Evolutionary conservation across 2,888 invertebrate species (phyloP).

Genomic region (Drosophila vallismaia): DNA sequence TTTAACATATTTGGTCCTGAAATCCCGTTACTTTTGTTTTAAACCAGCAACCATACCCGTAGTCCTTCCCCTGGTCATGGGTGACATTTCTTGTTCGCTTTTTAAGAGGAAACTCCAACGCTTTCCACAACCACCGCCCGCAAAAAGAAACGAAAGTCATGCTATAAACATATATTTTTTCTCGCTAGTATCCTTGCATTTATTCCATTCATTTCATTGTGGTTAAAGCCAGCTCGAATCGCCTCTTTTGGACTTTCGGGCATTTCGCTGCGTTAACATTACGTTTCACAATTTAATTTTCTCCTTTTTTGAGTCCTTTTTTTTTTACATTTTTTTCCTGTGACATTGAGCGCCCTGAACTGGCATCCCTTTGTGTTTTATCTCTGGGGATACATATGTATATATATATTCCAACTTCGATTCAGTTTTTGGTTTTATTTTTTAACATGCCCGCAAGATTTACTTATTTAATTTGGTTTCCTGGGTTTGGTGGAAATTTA

Average conservation of each 20-base stretch:
- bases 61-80: constrained; percentile 19
- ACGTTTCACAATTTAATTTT: constrained; percentile 56
- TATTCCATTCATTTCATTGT: constrained; percentile 71
- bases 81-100: constrained; percentile 12
- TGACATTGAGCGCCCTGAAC: constrained; percentile 37
- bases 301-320: constrained; percentile 24
- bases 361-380: constrained; percentile 53
- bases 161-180: constrained; percentile 34
- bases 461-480: constrained; percentile 57
- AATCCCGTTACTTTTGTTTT: constrained; percentile 58
- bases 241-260: constrained; percentile 51
- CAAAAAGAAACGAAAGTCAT: constrained; percentile 5
- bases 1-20: constrained; percentile 57
- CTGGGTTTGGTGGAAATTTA: constrained; percentile 33
- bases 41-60: constrained; percentile 4
- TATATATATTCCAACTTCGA: constrained; percentile 21
- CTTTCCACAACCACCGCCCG: not conserved
- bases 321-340: constrained; percentile 8
- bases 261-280: constrained; percentile 59
- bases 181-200: constrained; percentile 36
- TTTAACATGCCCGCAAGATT: constrained; percentile 47
- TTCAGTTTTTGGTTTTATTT: constrained; percentile 16
- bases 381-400: constrained; percentile 36
- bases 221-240: constrained; percentile 53
- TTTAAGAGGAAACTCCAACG: constrained; percentile 24